Evolutionary conservation across 1,140 invertebrate species (phyloP).

Genomic region (Macrostomum lignano): DNA sequence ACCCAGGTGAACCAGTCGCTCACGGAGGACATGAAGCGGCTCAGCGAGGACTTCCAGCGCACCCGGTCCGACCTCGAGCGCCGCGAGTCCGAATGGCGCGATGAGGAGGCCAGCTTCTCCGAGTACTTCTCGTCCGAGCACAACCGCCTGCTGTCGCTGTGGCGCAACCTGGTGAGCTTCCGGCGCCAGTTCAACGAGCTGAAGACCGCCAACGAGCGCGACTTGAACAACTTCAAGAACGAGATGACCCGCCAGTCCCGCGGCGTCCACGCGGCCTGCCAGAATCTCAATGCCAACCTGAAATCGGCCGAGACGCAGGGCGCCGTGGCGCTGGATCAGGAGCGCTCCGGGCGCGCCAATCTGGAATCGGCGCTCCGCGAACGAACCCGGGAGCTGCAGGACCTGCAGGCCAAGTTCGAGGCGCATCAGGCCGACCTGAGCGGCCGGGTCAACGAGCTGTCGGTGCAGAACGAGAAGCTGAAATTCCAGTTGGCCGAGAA

Average conservation of each 20-base stretch:
- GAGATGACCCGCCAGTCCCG: slow-evolving; percentile 35
- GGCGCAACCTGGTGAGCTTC: slow-evolving; percentile 56
- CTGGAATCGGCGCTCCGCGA: slow-evolving; percentile 20
- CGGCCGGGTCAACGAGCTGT: slow-evolving; percentile 20
- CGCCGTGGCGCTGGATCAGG: slow-evolving; percentile 25
- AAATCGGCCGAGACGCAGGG: slow-evolving; percentile 16
- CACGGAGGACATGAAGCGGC: slow-evolving; percentile 55
- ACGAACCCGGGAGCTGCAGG: slow-evolving; percentile 14
- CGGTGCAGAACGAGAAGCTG: slow-evolving; percentile 21
- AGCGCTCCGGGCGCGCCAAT: slow-evolving; percentile 14
- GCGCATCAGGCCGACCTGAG: slow-evolving; percentile 16
- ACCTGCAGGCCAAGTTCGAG: slow-evolving; percentile 20
- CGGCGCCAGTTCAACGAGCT: slow-evolving; percentile 47
- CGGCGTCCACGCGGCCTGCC: slow-evolving; percentile 23
- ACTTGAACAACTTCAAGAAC: slow-evolving; percentile 42
- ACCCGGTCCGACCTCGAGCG: slow-evolving; percentile 53
- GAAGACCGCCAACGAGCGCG: slow-evolving; percentile 52
- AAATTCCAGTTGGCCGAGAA: slow-evolving; percentile 21
- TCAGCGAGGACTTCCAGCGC: slow-evolving; percentile 60
- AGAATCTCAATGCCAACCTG: slow-evolving; percentile 20
- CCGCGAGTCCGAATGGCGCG: slow-evolving; percentile 71
- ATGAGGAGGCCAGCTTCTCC: slow-evolving; percentile 67
- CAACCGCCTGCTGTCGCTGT: slow-evolving; percentile 48
- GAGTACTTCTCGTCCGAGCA: slow-evolving; percentile 50
- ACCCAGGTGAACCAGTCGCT: slow-evolving; percentile 59